Conservation (phyloP, 1,140 invertebrate genomes). For the Ridgeia piscesae region DNA sequence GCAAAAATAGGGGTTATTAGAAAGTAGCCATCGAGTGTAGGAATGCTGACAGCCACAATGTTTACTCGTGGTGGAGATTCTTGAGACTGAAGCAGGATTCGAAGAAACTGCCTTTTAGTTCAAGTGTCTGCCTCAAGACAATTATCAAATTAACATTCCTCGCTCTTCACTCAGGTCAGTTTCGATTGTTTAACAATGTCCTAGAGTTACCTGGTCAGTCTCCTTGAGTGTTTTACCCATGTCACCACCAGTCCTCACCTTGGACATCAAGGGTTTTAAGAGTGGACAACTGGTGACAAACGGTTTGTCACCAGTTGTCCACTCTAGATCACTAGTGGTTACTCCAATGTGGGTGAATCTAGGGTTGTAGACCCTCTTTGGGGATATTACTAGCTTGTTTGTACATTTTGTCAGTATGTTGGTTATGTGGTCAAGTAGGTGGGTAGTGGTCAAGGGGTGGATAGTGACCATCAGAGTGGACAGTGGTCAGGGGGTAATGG, state of each 20-base stretch:
- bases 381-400: neutral
- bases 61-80: neutral
- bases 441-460: neutral
- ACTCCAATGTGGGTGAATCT: neutral
- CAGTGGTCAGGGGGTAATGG: neutral
- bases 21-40: neutral
- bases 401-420: neutral
- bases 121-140: neutral
- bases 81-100: neutral
- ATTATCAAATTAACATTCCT: slow-evolving; percentile 1
- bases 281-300: no score
- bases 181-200: neutral
- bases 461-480: neutral
- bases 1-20: neutral
- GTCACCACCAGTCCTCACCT: neutral
- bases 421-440: neutral
- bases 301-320: neutral
- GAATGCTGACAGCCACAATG: neutral
- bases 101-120: neutral
- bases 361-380: neutral
- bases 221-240: neutral
- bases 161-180: neutral
- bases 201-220: neutral
- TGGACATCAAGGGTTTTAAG: neutral
- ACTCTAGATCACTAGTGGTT: neutral